Base-by-base conservation (phyloP, 2,888 invertebrate genomes). In the Byasa hedistus region DNA sequence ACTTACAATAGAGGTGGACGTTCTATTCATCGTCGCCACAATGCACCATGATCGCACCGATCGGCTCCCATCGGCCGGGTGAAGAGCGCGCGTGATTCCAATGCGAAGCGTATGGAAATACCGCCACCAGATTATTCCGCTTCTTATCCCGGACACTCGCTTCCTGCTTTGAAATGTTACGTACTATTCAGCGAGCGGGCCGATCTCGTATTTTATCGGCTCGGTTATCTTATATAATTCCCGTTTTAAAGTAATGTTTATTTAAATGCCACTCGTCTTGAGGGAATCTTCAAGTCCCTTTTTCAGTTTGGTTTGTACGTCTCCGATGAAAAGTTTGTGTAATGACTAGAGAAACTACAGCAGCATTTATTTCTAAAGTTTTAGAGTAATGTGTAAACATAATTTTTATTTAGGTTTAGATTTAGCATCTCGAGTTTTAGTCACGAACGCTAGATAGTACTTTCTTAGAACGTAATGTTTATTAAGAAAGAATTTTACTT, bases 1-100 rank as follows among this genome's bases (percentile, higher is more conserved):
- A 89, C 91, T 90, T 90, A 91, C 90, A 91, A 91, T 91, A 88
- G 87, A 88, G 90, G 91, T 90, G 86, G 89, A 90, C 89, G 91
- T 83, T 90, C 91, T 91, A 91, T 90, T 90, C 89, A 90, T 90
- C 86, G 89, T 82, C 85, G 83, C 86, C 85, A 84, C 83, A 83
- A 83, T 82, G 80, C 81, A 79, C 81, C 79, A 69, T 66, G 75
- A 75, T 75, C 78, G 79, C 78, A 81, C 23, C 83, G 77, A 76
- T 76, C 76, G 71, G 69, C 73, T 57, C 60, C 74, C 72, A 77
- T 77, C 74, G 75, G 70, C 70, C 61, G 70, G 72, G 71, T 75
- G 79, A 74, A 79, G 80, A 83, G 81, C 80, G 86, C 79, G 80
- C 87, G 88, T 88, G 89, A 88, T 82, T 78, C 74, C 81, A 86